phyloP scores from a whole-genome alignment of 2,888 invertebrate genomes.

The Caenorhabditis imperialis region DNA sequence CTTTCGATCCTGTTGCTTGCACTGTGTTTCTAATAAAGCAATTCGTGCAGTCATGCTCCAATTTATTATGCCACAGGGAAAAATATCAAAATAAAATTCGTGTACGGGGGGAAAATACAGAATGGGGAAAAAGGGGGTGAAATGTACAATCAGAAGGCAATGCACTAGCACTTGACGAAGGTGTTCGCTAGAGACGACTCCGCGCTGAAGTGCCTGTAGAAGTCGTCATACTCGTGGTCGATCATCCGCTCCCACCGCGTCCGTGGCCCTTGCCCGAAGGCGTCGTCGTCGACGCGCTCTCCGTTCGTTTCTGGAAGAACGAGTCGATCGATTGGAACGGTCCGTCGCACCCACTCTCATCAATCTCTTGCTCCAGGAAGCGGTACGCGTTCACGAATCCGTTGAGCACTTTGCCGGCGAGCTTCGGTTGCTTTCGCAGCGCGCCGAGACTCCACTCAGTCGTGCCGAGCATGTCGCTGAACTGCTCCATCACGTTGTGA shows the following conservation, averaged over 20 bases:
- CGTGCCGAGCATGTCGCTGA: constrained; percentile 32
- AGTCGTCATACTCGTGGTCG: constrained; percentile 25
- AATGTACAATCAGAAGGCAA: no score
- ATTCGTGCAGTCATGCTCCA: no score
- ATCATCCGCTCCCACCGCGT: constrained; percentile 36
- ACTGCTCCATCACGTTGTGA: constrained; percentile 27
- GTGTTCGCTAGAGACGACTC: no score
- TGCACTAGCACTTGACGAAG: no score
- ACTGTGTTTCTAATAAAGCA: no score
- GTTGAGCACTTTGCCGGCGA: constrained; percentile 29
- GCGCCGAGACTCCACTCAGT: constrained; percentile 21
- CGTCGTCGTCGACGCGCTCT: constrained; percentile 33
- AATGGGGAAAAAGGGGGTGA: no score
- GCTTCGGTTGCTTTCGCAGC: constrained; percentile 4
- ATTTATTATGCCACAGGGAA: no score
- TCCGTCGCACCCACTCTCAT: constrained; percentile 44
- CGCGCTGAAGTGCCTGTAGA: no score
- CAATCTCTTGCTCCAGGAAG: constrained; percentile 31
- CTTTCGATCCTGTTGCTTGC: no score
- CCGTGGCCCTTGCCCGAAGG: constrained; percentile 24
- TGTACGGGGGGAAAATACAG: no score
- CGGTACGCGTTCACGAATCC: constrained; percentile 30
- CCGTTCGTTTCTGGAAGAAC: constrained; percentile 24
- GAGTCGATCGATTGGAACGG: no score
- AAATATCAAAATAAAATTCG: no score